Evolutionary conservation across 2,888 invertebrate species (phyloP).

Genomic region (Chrysomela aeneicollis): DNA sequence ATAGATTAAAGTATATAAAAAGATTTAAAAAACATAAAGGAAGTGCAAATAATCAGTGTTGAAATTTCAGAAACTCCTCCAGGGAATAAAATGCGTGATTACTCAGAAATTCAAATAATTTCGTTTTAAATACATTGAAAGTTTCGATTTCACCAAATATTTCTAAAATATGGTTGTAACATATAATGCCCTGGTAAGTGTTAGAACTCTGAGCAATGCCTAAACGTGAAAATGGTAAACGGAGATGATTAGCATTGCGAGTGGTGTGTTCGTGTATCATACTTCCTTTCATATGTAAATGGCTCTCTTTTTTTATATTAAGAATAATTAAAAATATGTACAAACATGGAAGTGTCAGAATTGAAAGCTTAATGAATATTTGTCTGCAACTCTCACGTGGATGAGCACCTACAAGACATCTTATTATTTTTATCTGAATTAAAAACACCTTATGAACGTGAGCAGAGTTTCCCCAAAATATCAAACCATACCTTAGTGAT

Average conservation of each 20-base stretch:
- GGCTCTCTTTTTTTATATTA: not conserved
- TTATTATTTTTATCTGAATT: not conserved
- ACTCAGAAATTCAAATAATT: not conserved
- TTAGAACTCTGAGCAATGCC: not conserved
- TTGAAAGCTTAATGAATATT: not conserved
- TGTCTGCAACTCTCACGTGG: conserved; percentile 2
- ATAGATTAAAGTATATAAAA: no score
- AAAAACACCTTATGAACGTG: not conserved
- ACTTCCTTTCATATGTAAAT: not conserved
- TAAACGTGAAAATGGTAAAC: no score
- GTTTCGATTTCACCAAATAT: not conserved
- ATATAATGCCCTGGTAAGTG: not conserved
- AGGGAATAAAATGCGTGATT: conserved; percentile 2
- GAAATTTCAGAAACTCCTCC: conserved; percentile 2
- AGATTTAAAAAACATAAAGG: not conserved
- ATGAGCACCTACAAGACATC: not conserved
- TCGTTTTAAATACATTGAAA: not conserved
- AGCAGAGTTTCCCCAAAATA: no score
- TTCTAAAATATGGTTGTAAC: not conserved
- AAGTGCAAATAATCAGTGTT: not conserved
- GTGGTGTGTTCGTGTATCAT: not conserved
- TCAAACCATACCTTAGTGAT: no score
- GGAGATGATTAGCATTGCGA: conserved; percentile 2
- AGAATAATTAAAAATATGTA: not conserved
- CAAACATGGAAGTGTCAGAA: not conserved